phyloP scores from a whole-genome alignment of 2,888 invertebrate genomes.

The Myopa tessellatipennis region DNA sequence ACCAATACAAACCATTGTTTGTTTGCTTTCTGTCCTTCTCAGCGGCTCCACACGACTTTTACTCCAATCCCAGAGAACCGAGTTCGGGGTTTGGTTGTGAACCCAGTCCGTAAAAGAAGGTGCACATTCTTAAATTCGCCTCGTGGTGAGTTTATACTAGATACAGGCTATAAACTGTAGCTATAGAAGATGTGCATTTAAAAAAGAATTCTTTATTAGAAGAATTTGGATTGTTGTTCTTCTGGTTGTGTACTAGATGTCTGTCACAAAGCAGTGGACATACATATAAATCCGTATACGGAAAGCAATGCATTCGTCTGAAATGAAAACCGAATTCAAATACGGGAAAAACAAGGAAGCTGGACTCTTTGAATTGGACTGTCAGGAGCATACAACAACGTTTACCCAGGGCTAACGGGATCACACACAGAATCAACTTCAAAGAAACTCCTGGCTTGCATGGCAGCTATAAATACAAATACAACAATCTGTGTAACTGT shows the following conservation, averaged over 20 bases:
- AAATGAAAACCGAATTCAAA: neutral
- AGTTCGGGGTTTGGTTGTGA: neutral
- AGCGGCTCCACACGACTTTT: neutral
- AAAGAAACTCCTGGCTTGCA: constrained; percentile 16
- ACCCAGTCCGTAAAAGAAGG: no score
- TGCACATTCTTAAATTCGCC: neutral
- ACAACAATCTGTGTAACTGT: neutral
- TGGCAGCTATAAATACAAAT: constrained; percentile 10
- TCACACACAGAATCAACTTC: constrained; percentile 14
- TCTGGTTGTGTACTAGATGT: neutral
- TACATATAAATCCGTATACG: neutral
- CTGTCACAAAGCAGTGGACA: neutral
- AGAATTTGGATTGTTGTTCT: no score
- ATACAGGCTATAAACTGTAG: neutral
- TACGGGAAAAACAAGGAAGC: neutral
- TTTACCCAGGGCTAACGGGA: constrained; percentile 15
- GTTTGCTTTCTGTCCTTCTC: neutral
- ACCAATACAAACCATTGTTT: constrained; percentile 10
- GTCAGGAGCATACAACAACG: constrained; percentile 18
- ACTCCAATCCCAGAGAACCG: neutral
- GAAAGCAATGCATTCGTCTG: neutral
- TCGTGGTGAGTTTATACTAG: neutral
- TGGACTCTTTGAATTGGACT: constrained; percentile 19
- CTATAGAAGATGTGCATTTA: neutral
- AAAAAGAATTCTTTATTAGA: neutral